Evolutionary conservation across 2,113 vertebrate genomes (phyloP).

Genomic region (Melierax canorus): DNA sequence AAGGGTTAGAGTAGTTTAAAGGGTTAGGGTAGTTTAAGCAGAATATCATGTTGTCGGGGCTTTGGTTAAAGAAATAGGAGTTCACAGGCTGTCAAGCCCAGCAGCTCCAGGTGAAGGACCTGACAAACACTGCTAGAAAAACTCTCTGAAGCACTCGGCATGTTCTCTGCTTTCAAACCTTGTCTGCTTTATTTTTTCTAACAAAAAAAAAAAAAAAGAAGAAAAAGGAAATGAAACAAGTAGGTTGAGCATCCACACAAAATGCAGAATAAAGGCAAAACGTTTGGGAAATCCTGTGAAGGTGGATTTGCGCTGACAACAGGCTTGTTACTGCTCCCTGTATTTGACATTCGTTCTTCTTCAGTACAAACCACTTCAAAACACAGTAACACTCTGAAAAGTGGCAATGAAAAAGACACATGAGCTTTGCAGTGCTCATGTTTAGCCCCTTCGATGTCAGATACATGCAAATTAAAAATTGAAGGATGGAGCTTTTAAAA

Average conservation of each 20-base stretch:
- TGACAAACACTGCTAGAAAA: background rate
- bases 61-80: background rate
- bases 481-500: background rate
- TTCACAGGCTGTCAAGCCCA: background rate
- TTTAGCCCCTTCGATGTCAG: background rate
- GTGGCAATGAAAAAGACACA: background rate
- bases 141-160: background rate
- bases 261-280: background rate
- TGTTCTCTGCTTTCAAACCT: background rate
- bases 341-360: background rate
- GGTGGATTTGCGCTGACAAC: slow-evolving; percentile 10
- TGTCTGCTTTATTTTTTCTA: background rate
- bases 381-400: background rate
- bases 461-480: background rate
- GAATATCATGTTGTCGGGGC: background rate
- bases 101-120: background rate
- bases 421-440: background rate
- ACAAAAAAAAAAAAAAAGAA: background rate
- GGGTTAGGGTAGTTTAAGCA: background rate
- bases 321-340: background rate
- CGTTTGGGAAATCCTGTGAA: background rate
- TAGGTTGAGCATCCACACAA: background rate
- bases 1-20: slow-evolving; percentile 9
- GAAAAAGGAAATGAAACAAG: background rate
- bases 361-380: slow-evolving; percentile 4